These are phyloP conservation scores for Tenualosa ilisha DNA, from an alignment of 2,797 vertebrate genomes.

Conservation along the genomic window DNA sequence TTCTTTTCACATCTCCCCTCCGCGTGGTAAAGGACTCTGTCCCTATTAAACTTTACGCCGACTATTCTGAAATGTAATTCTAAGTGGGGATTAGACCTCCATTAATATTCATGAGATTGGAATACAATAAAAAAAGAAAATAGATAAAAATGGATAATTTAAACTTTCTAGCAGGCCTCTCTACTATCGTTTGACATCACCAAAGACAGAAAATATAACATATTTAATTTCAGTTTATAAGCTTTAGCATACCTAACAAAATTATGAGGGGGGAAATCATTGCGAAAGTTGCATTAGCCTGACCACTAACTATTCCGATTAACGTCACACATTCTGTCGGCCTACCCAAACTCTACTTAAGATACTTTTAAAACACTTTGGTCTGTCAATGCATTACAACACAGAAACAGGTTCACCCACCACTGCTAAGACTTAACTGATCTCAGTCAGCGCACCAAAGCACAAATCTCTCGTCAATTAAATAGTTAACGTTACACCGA, in stretches of 20 bases:
- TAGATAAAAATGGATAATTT: conserved; percentile 64
- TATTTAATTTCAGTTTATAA: not conserved
- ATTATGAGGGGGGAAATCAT: not conserved
- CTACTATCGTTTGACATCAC: conserved; percentile 36
- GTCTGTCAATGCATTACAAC: not conserved
- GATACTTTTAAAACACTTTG: conserved; percentile 2
- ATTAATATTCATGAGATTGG: conserved; percentile 81
- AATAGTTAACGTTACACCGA: no score
- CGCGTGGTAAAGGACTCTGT: conserved; percentile 68
- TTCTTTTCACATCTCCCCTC: conserved; percentile 55
- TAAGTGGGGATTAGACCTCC: conserved; percentile 78
- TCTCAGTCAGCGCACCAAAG: not conserved
- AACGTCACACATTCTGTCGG: not conserved
- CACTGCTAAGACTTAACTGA: not conserved
- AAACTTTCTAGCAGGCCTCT: conserved; percentile 51
- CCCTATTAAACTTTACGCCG: conserved; percentile 78
- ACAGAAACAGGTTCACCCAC: not conserved
- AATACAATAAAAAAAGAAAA: conserved; percentile 69
- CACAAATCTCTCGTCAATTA: not conserved
- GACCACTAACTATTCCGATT: not conserved
- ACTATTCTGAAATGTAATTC: conserved; percentile 80
- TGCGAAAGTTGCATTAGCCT: not conserved
- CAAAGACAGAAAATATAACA: not conserved
- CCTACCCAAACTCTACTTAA: not conserved
- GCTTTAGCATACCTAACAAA: not conserved